These are phyloP conservation scores for Galbula dea DNA, from an alignment of 2,113 vertebrate genomes.

Conservation along the genomic window DNA sequence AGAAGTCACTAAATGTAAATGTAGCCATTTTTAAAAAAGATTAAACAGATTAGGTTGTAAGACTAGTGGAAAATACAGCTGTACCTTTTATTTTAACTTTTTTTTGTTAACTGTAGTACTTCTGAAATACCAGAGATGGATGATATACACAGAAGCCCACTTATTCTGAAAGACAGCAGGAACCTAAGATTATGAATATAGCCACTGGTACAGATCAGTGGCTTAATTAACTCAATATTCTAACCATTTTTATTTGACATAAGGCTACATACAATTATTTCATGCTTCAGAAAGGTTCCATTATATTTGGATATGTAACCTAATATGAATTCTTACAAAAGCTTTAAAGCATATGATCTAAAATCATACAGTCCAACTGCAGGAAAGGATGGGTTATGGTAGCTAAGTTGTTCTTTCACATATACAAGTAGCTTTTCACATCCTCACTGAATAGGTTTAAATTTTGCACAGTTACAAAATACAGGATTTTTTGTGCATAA, in stretches of 20 bases:
- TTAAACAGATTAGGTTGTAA: background rate
- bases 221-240: slow-evolving; percentile 19
- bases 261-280: background rate
- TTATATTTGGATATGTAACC: background rate
- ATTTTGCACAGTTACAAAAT: background rate
- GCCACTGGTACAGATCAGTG: background rate
- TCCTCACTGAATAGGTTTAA: background rate
- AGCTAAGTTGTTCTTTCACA: background rate
- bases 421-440: background rate
- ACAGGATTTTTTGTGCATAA: background rate
- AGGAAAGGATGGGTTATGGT: background rate
- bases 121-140: slow-evolving; percentile 1
- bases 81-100: slow-evolving; percentile 1
- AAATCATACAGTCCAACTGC: background rate
- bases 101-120: background rate
- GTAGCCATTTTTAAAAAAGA: slow-evolving; percentile 10
- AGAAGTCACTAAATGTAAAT: slow-evolving; percentile 52
- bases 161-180: background rate
- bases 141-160: background rate
- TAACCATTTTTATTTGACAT: slow-evolving; percentile 46
- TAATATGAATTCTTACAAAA: background rate
- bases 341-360: background rate
- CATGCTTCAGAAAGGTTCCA: background rate
- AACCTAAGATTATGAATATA: background rate
- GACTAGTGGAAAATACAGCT: background rate